Base-by-base conservation (phyloP, 1,140 invertebrate genomes). In the Drosophila rufa region DNA sequence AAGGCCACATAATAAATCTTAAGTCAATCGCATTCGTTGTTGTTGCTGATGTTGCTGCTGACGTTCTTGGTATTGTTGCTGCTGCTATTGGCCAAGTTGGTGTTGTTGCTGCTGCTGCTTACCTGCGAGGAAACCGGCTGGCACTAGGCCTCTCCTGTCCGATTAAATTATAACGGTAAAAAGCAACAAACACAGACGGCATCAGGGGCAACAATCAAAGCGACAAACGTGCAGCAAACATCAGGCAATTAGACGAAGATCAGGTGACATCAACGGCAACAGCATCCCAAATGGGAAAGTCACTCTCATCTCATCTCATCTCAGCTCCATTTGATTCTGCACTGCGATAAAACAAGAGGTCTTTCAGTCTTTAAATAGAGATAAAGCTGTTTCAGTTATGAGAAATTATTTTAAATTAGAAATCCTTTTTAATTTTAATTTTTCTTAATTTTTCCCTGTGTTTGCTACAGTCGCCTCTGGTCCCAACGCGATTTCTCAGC, bases 111-210 rank as follows among this genome's bases (percentile, higher is more conserved):
- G 66, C 2, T 8, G 33, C n/a, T 53, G 51, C 19, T 59, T 27
- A n/a, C 27, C 69, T 53, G 40, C 9, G 17, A 22, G 47, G 9
- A 68, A 84, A 84, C 85, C 75, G 62, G 85, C 68, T 70, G 42
- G 43, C 47, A 46, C 69, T 76, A 50, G 74, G 55, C 60, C 50
- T 70, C 80, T 79, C 80, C 68, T 87, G 76, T 48, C 78, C 50
- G 62, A 67, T 85, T 53, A 61, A 90, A 74, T 82, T 85, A 89
- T 90, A 90, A 90, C 85, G 78, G 85, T 90, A 90, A 90, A 90
- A 76, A 61, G 40, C 79, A 75, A 55, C 58, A 82, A 79, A 75
- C 56, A 61, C 80, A 68, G 19, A 45, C 58, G 76, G 17, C 61
- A 68, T 25, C 61, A 71, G 61, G 12, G 60, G 55, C 56, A 75